Base-by-base conservation (phyloP, 2,797 vertebrate genomes). In the Glossophaga mutica region DNA sequence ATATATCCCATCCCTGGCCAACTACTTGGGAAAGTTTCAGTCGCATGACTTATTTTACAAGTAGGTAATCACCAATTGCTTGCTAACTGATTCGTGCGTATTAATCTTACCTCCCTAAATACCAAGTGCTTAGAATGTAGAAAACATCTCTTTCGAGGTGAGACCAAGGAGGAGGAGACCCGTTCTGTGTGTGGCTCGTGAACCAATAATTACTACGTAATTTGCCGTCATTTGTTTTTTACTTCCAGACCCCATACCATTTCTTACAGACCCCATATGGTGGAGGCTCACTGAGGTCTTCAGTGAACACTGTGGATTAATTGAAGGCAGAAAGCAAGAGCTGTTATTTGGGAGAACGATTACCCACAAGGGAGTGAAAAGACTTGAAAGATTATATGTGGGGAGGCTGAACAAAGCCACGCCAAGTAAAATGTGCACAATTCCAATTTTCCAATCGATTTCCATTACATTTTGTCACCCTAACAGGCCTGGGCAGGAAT, bases 381-480 rank as follows among this genome's bases (percentile, higher is more conserved):
- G 57, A 55, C 57, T 74, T 46, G 39, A 74, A 78, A 7, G 18
- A 12, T 21, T 88, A 9, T 37, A 55, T 18, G 65, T 70, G 68
- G 57, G 39, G 52, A 86, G 22, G 73, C 48, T 39, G 39, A 94
- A 86, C 44, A 48, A 21, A 85, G 21, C 42, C 59, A 67, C 74
- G 52, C 70, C 88, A 79, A 87, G 46, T 22, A 29, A 39, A 62
- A 16, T 29, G 65, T 91, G 48, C n/a, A 7, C 21, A 71, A 78
- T 89, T 93, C 81, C 57, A 90, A 6, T 39, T 88, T 96, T 94
- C 44, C 50, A 77, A 87, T 57, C 78, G 42, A 92, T 91, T 96
- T 81, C 19, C 39, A 83, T 79, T 71, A 39, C 52, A 57, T 77
- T 89, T 82, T 65, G 29, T 24, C 44, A 59, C 42, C 29, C 2